phyloP scores from a whole-genome alignment of 2,113 vertebrate species.

The Papio anubis region DNA sequence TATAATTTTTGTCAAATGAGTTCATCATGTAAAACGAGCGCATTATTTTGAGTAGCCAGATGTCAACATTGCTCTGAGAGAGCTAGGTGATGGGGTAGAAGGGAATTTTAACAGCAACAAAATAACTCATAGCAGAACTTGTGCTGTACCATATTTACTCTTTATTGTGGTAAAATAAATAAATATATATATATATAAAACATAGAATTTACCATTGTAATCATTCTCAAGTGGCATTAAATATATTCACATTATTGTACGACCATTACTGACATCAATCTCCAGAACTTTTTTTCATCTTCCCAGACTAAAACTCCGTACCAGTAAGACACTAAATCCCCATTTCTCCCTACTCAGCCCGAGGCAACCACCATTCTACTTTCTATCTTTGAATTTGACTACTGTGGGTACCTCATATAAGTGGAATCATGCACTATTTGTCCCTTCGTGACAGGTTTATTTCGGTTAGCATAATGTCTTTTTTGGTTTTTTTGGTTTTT shows the following conservation, averaged over 20 bases:
- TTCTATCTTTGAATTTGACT: slow-evolving; percentile 1
- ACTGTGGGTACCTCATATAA: not conserved
- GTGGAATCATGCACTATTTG: not conserved
- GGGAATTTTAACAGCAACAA: not conserved
- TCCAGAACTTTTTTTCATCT: slow-evolving; percentile 18
- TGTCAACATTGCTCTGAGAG: not conserved
- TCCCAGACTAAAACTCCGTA: not conserved
- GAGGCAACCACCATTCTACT: not conserved
- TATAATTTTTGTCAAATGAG: slow-evolving; percentile 39
- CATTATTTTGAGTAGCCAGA: slow-evolving; percentile 50
- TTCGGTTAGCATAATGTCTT: slow-evolving; percentile 1
- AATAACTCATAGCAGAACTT: not conserved
- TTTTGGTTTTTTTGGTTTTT: not conserved
- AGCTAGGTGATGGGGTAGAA: not conserved
- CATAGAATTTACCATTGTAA: not conserved
- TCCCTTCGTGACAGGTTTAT: slow-evolving; percentile 24
- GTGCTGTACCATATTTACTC: not conserved
- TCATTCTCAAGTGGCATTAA: not conserved
- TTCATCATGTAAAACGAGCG: slow-evolving; percentile 2
- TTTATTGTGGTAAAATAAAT: not conserved
- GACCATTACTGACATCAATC: not conserved
- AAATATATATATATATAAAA: not conserved
- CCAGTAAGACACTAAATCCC: not conserved
- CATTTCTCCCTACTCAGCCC: not conserved
- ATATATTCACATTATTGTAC: not conserved